A percentile compares a stretch with the other conserved stretches of the same genome.
These are phyloP conservation scores for Oxytorus armatus DNA, from an alignment of 2,888 invertebrate genomes.

Conservation along the genomic window DNA sequence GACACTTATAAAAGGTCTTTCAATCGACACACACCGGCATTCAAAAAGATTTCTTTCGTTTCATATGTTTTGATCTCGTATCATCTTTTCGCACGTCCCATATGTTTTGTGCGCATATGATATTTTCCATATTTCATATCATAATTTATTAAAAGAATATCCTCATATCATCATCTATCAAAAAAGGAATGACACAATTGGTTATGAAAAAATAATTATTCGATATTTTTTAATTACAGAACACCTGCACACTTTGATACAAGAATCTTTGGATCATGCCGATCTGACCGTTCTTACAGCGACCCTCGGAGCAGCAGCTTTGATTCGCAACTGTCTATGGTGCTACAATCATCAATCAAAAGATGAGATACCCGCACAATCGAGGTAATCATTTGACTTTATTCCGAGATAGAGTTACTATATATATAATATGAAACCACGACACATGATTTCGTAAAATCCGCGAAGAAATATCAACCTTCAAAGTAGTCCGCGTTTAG, in stretches of 20 bases:
- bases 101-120: neutral
- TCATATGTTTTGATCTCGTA: too few species aligned
- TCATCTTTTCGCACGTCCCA: neutral
- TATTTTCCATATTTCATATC: too few species aligned
- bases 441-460: too few species aligned
- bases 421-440: neutral
- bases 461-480: too few species aligned
- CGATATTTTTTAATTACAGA: slow-evolving; percentile 84
- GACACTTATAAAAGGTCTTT: neutral
- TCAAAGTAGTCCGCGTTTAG: too few species aligned
- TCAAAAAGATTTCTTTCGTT: too few species aligned
- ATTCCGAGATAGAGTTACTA: neutral
- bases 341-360: slow-evolving; percentile 89
- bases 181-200: neutral
- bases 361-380: slow-evolving; percentile 75
- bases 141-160: neutral
- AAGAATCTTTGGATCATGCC: slow-evolving; percentile 94
- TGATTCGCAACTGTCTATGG: slow-evolving; percentile 92
- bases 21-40: too few species aligned
- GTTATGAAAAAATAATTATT: neutral
- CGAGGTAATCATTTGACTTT: slow-evolving; percentile 72
- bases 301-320: slow-evolving; percentile 92
- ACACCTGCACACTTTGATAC: slow-evolving; percentile 91
- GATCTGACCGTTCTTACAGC: slow-evolving; percentile 92
- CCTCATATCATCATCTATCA: neutral